phyloP scores from a whole-genome alignment of 2,888 invertebrate genomes.

The Cancer borealis region DNA sequence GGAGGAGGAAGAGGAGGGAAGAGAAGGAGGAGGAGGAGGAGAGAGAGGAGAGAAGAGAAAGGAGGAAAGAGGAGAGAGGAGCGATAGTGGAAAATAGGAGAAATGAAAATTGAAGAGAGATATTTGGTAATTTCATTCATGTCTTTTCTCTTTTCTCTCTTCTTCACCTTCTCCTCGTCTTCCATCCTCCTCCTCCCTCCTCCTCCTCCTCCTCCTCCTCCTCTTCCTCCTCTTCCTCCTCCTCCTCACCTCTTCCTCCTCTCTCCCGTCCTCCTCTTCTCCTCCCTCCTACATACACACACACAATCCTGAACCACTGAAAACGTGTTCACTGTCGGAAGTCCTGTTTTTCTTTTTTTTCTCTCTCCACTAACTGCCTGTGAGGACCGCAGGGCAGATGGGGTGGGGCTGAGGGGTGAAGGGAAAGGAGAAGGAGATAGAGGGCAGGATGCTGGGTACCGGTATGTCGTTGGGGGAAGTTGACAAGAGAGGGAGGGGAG shows the following conservation, averaged over 20 bases:
- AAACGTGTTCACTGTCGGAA: neutral
- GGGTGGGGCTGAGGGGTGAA: neutral
- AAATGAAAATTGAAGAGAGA: neutral
- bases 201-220: neutral
- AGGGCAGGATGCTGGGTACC: neutral
- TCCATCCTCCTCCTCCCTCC: constrained; percentile 4
- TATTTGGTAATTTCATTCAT: too few species aligned
- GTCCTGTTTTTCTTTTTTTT: neutral
- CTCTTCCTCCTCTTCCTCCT: constrained; percentile 4
- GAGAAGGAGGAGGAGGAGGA: constrained; percentile 5
- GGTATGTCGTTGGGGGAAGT: neutral
- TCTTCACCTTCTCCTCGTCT: neutral
- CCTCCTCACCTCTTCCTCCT: neutral
- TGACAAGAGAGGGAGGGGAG: too few species aligned
- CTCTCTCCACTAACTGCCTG: neutral
- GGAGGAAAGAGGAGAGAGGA: neutral
- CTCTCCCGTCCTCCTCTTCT: neutral
- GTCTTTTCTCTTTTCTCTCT: neutral
- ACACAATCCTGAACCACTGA: neutral
- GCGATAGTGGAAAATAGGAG: neutral
- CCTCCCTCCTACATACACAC: neutral
- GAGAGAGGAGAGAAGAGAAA: neutral
- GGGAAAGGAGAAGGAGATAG: neutral
- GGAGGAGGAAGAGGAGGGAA: neutral
- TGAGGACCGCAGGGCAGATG: neutral